Evolutionary conservation across 1,140 invertebrate species (phyloP), one percentile per base, ranked within the genome.

Genomic region (Zophobas atratus): DNA sequence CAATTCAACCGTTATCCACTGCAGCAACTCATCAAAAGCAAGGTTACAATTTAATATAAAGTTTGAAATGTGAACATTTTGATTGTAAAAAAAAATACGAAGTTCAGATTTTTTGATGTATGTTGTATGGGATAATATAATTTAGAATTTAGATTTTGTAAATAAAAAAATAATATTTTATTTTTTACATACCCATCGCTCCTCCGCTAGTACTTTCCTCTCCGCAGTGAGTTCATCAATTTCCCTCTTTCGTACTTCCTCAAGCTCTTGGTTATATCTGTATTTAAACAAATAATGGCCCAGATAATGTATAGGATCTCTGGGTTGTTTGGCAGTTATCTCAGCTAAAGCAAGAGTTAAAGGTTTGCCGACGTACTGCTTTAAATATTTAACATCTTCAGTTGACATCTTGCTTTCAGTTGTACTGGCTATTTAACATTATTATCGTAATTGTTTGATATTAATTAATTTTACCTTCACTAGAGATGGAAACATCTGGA

Each of bases 231-330:
- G 60, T 43, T 80, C 82, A 39, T 84, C 67, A 20, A 84, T 53
- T 79, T 86, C 81, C 1, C 79, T 57, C 53, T 81, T 83, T 41
- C 84, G 80, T 8, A 82, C 38, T 35, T 82, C 76, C 36, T 84
- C 82, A 4, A 83, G 67, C 77, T 86, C 85, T 71, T 86, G 82
- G 78, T 87, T 87, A 57, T 85, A 87, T 8, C 85, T 79, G 75
- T 85, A 87, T 76, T 86, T 87, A 56, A 86, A 84, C 20, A 87
- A 77, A 85, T 86, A 87, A 77, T 86, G 85, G 1, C 81, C 86
- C 20, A 87, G 72, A 75, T 86, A 87, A 75, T 87, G 85, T 38
- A 87, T 86, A 0, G 86, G 86, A 80, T 87, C 86, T 46, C 78
- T 36, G 2, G 86, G 86, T 76, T 85, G 84, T 73, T 83, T 82